Percentiles rank a stretch among this genome's conserved stretches.
These are phyloP conservation scores for Mirza zaza DNA, from an alignment of 2,113 vertebrate species.

Conservation along the genomic window DNA sequence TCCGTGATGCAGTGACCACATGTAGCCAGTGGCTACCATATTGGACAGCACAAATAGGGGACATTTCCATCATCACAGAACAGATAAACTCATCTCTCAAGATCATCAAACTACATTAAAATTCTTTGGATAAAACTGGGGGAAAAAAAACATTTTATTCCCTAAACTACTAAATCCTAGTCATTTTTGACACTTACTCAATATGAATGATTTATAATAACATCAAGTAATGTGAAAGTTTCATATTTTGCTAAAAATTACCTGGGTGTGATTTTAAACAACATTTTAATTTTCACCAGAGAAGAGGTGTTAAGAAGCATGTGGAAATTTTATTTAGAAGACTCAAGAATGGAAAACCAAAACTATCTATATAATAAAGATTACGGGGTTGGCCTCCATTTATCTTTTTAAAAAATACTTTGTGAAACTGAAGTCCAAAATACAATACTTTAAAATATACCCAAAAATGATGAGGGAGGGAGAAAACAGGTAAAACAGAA, in stretches of 20 bases:
- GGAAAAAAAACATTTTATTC: background rate
- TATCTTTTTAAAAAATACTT: background rate
- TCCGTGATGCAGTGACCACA: background rate
- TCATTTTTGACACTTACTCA: constrained; percentile 56
- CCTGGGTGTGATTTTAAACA: constrained; percentile 63
- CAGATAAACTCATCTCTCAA: background rate
- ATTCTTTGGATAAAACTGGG: background rate
- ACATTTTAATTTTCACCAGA: constrained; percentile 66
- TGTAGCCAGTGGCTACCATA: background rate
- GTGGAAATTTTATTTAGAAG: constrained; percentile 52
- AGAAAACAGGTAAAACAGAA: background rate
- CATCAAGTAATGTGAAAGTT: constrained; percentile 46
- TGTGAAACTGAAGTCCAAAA: constrained; percentile 24
- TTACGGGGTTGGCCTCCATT: background rate
- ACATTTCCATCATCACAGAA: background rate
- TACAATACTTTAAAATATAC: background rate
- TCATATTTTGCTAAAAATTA: constrained; percentile 50
- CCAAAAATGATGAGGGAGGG: background rate
- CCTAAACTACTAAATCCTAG: constrained; percentile 40
- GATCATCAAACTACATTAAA: background rate
- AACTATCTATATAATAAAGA: constrained; percentile 9
- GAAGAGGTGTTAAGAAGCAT: constrained; percentile 45
- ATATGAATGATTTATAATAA: constrained; percentile 60
- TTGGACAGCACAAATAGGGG: background rate
- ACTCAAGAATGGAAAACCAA: constrained; percentile 14